Evolutionary conservation across 2,113 vertebrate species (phyloP), one percentile per base, ranked within the genome.

Genomic region (Ptilorrhoa leucosticta): DNA sequence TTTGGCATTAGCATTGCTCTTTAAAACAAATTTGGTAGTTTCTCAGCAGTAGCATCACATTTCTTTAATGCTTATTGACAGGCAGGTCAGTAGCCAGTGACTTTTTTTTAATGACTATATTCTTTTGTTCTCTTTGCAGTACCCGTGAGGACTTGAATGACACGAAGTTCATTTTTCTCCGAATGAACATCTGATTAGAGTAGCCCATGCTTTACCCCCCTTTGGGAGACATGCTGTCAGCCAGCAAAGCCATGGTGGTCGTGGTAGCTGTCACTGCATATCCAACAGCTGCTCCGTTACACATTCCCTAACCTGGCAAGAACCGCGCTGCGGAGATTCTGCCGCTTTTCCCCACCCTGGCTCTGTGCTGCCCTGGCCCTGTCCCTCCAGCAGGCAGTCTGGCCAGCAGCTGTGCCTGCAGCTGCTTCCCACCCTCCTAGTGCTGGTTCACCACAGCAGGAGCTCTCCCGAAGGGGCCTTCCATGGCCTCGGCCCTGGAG

Each of bases 271-370:
- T 96, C 97, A 97, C 76, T 71, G 94, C 91, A 81, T 75, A 92
- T 97, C 87, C 96, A 97, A 73, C 96, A 96, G 94, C 96, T 96
- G 95, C 90, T 96, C 88, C 2, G 47, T 92, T 69, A 93, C 87
- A 94, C 91, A 94, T 96, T 94, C 94, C 93, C 96, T 83, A 95
- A 91, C 90, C 95, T 97, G 96, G 93, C 94, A 96, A 97, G 90
- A 28, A 31, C 61, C 0, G 0, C 0, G 1, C 80, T 35, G 23
- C 27, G 19, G 93, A 92, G 93, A 87, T 90, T 77, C 84, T 91
- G 87, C 86, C 0, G 5, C 95, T 90, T 94, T 75, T 95, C 61
- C 91, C 65, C 28, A 63, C 14, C 31, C 73, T 26, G 88, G 68
- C 90, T 77, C 73, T 27, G 51, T 9, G 71, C 66, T 95, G 78